phyloP scores from a whole-genome alignment of 2,113 vertebrate species.

The Callocephalon fimbriatum region DNA sequence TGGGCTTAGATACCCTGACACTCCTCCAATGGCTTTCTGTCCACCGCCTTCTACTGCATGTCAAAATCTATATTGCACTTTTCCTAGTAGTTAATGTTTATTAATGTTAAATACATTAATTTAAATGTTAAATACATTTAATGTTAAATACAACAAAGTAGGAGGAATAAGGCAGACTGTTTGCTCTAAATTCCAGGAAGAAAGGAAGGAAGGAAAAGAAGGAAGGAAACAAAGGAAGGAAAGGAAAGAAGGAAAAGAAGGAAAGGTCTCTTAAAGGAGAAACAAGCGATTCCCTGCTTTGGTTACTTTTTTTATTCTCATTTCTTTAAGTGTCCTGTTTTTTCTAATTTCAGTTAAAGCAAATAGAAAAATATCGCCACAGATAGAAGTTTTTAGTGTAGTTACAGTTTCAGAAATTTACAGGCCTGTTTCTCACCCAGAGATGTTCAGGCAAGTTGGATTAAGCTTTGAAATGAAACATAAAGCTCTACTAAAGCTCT shows the following conservation, averaged over 20 bases:
- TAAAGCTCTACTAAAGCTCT: neutral
- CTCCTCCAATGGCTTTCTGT: neutral
- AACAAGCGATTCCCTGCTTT: neutral
- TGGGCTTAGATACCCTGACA: neutral
- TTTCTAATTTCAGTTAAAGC: neutral
- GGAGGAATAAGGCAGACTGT: neutral
- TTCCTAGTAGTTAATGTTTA: neutral
- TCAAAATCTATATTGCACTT: neutral
- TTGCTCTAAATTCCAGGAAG: neutral
- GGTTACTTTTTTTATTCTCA: neutral
- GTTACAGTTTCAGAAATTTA: neutral
- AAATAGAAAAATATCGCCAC: neutral
- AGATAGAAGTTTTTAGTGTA: neutral
- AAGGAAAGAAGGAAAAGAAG: no score
- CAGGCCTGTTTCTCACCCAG: neutral
- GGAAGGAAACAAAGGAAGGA: neutral
- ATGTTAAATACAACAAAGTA: neutral
- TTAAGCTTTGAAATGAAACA: neutral
- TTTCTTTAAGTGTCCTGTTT: neutral
- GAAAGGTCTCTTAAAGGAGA: neutral
- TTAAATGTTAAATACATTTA: neutral
- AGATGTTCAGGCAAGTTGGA: neutral
- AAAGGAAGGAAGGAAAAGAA: neutral
- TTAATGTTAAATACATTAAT: no score
- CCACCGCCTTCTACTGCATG: neutral